phyloP scores from a whole-genome alignment of 2,888 invertebrate species.

The Scrobipalpa costella region DNA sequence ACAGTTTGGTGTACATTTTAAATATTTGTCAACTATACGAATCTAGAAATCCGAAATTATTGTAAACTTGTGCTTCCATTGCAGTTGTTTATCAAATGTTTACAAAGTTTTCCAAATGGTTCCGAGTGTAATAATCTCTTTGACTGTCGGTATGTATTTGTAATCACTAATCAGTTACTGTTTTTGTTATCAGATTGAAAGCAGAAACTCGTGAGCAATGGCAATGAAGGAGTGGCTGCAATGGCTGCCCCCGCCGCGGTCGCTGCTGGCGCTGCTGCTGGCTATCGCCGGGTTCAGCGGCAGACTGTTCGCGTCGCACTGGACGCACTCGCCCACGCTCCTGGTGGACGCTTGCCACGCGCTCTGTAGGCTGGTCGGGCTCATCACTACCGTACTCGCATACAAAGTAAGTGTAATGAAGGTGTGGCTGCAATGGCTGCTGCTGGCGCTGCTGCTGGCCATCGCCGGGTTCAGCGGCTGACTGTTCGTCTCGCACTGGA shows the following conservation, averaged over 20 bases:
- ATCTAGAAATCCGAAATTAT: too few species aligned
- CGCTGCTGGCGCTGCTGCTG: slow-evolving; percentile 87
- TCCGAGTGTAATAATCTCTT: too few species aligned
- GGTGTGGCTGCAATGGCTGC: slow-evolving; percentile 87
- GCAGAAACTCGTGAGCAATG: slow-evolving; percentile 67
- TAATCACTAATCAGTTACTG: background rate
- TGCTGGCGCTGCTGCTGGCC: slow-evolving; percentile 85
- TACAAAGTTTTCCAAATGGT: too few species aligned
- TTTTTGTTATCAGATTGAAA: background rate
- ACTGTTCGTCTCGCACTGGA: slow-evolving; percentile 92
- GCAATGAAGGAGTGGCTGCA: slow-evolving; percentile 89
- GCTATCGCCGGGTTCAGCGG: slow-evolving; percentile 89
- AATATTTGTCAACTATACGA: too few species aligned
- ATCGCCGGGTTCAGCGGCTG: slow-evolving; percentile 84
- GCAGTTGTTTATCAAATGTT: too few species aligned
- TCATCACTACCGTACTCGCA: slow-evolving; percentile 77
- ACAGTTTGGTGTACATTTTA: too few species aligned
- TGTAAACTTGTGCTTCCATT: too few species aligned
- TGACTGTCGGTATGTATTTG: too few species aligned
- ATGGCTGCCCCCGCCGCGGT: slow-evolving; percentile 87
- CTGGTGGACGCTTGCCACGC: slow-evolving; percentile 97
- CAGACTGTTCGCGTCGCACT: slow-evolving; percentile 91
- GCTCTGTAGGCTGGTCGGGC: slow-evolving; percentile 94
- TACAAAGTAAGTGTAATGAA: slow-evolving; percentile 83
- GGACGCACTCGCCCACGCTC: slow-evolving; percentile 94